Evolutionary conservation across 2,797 vertebrate genomes (phyloP), one percentile per base, ranked within the genome.

Genomic region (Bovichtus variegatus): DNA sequence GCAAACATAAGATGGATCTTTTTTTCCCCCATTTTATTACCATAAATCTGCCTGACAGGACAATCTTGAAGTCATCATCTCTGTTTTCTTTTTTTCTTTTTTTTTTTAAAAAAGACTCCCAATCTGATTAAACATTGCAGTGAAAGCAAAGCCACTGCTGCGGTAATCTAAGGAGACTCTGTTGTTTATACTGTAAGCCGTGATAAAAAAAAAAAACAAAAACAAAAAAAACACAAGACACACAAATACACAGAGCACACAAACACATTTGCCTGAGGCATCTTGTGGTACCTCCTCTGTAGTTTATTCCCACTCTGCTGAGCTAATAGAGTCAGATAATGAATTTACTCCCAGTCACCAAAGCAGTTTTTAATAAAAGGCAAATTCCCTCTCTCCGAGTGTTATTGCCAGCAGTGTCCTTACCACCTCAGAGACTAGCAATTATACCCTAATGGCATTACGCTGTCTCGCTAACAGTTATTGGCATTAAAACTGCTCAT

Each of bases 341-440:
- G 90, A 95, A 93, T 94, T 93, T 94, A 94, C 85, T 92, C 87
- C 80, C 90, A 86, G 91, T 89, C 89, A 89, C 87, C 87, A 86
- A 88, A 91, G 92, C 90, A 89, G 84, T 92, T 94, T 95, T 94
- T 93, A 95, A 95, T 93, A 93, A 94, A 88, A 87, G 81, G 82
- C 77, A 83, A 76, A 89, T 92, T 89, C 82, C 66, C 80, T 78
- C 82, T 89, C 76, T 80, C 36, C 23, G 3, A 55, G 71, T 75
- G 78, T 94, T 92, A 93, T 93, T 94, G 85, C 93, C 93, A 93
- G 90, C 90, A 85, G 92, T 91, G 92, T 91, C 91, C 84, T 80
- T 55, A 38, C 74, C 82, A 61, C 92, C 90, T 81, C 83, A 8
- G 93, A 92, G 90, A 92, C 87, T 55, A 47, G 54, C 84, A 84